Percentiles rank a stretch among this genome's conserved stretches.
Evolutionary conservation across 2,797 vertebrate genomes (phyloP).

Genomic region (Acridotheres tristis): DNA sequence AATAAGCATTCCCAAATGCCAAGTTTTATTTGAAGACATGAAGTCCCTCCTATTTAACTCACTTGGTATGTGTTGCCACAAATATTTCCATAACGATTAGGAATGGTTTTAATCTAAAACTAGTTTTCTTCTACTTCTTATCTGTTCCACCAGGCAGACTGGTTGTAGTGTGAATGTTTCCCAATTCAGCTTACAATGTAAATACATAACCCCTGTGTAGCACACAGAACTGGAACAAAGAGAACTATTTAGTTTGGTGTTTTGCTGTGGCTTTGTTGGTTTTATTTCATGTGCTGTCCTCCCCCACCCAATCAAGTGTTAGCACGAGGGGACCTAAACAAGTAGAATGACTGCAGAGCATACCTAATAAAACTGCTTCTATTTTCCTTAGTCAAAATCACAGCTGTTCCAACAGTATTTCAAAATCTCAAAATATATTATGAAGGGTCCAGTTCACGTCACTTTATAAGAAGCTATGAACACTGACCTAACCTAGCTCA

Average conservation of each 20-base stretch:
- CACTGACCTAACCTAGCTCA: neutral
- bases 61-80: neutral
- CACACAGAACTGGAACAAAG: neutral
- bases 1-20: neutral
- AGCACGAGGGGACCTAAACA: neutral
- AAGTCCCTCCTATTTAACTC: neutral
- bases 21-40: neutral
- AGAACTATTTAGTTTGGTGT: neutral
- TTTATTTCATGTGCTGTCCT: neutral
- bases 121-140: neutral
- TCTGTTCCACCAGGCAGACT: neutral
- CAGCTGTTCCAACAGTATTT: neutral
- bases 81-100: neutral
- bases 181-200: neutral
- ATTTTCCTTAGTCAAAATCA: neutral
- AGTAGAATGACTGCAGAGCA: neutral
- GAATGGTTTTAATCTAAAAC: neutral
- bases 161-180: neutral
- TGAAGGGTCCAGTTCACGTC: neutral
- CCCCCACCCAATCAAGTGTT: neutral
- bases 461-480: neutral
- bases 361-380: neutral
- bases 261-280: neutral
- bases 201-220: neutral
- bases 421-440: neutral